These are phyloP conservation scores for Cervus canadensis DNA, from an alignment of 2,113 vertebrate genomes.

Conservation along the genomic window DNA sequence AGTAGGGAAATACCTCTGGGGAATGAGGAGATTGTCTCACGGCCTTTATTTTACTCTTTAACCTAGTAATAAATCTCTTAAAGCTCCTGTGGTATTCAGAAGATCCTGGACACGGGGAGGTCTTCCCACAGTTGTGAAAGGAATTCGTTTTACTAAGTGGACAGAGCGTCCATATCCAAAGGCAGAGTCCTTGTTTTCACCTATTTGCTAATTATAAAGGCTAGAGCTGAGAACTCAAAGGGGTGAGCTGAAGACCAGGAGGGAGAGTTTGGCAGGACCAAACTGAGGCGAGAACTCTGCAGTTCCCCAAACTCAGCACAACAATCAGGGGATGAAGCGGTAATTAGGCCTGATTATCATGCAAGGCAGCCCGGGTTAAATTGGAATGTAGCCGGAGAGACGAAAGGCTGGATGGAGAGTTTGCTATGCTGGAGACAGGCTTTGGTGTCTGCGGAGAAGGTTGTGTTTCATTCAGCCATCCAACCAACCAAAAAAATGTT, in stretches of 20 bases:
- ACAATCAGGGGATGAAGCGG: conserved; percentile 80
- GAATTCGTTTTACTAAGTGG: not conserved
- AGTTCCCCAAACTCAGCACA: conserved; percentile 78
- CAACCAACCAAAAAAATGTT: conserved; percentile 60
- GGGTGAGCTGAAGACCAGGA: conserved; percentile 73
- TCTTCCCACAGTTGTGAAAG: conserved; percentile 7
- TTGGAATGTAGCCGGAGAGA: conserved; percentile 82
- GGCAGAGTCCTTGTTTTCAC: conserved; percentile 51
- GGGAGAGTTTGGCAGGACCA: conserved; percentile 62
- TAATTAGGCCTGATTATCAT: conserved; percentile 86
- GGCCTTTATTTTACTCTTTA: conserved; percentile 41
- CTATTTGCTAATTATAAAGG: conserved; percentile 68
- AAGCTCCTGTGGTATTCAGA: conserved; percentile 16
- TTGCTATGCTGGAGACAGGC: conserved; percentile 75
- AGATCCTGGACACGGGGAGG: not conserved
- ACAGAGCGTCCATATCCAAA: not conserved
- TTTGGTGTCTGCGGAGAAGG: conserved; percentile 80
- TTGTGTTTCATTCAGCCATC: conserved; percentile 67
- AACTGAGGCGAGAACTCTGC: conserved; percentile 72
- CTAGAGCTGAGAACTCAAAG: not conserved
- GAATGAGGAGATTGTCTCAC: not conserved
- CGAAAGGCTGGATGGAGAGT: conserved; percentile 76
- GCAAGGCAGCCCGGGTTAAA: conserved; percentile 81
- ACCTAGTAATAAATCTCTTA: conserved; percentile 42
- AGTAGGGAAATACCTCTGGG: not conserved